Evolutionary conservation across 1,140 invertebrate species (phyloP).

Genomic region (Armadillidium nasatum): DNA sequence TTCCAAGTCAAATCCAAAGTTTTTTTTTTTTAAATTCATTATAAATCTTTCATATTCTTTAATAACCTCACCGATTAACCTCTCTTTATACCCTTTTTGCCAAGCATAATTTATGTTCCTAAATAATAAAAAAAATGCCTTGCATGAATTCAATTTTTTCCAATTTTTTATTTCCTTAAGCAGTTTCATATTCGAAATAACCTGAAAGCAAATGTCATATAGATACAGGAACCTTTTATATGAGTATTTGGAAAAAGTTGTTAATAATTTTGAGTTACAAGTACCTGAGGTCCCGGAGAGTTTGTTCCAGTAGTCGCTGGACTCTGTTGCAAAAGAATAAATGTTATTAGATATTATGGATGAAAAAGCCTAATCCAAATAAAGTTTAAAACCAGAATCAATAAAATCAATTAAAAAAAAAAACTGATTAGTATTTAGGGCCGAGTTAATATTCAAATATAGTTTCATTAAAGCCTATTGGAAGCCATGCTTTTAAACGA

Average conservation of each 20-base stretch:
- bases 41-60: no score
- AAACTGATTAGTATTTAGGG: not conserved
- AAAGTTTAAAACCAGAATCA: no score
- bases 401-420: not conserved
- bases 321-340: not conserved
- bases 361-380: not conserved
- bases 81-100: no score
- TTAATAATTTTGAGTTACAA: not conserved
- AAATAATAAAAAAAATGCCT: not conserved
- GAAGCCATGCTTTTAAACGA: not conserved
- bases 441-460: not conserved
- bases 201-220: no score
- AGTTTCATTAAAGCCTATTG: not conserved
- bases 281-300: not conserved
- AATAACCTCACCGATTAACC: no score
- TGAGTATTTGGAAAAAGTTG: no score
- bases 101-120: not conserved
- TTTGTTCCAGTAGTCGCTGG: not conserved
- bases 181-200: no score
- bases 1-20: no score
- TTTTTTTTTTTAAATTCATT: no score
- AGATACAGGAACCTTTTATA: no score
- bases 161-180: no score
- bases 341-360: not conserved
- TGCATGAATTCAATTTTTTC: not conserved